These are phyloP conservation scores for Artibeus lituratus DNA, from an alignment of 2,797 vertebrate species.

Conservation along the genomic window DNA sequence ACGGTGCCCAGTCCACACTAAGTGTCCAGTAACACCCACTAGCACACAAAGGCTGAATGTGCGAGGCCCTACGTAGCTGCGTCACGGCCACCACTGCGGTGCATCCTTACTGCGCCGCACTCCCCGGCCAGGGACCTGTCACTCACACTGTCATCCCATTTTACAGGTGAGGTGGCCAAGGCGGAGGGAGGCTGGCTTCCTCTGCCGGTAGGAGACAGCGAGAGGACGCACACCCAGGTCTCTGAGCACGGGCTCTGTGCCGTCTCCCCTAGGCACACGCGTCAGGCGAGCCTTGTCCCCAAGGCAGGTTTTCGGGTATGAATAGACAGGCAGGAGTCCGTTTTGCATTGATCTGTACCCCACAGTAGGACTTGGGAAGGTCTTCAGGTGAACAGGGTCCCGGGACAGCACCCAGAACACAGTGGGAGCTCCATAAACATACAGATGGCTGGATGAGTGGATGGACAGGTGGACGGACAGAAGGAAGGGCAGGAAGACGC, in stretches of 20 bases:
- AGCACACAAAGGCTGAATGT: not conserved
- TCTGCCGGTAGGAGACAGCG: not conserved
- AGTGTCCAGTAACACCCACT: too few relatives aligned
- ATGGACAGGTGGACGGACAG: not conserved
- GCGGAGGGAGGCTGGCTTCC: not conserved
- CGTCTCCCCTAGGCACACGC: not conserved
- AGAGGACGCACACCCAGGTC: not conserved
- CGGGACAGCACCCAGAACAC: not conserved
- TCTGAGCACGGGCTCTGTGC: not conserved
- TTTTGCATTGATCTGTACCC: not conserved
- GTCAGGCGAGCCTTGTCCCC: not conserved
- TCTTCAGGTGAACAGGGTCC: not conserved
- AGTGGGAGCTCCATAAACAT: not conserved
- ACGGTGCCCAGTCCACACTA: not conserved
- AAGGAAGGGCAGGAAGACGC: not conserved
- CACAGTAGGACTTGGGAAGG: not conserved
- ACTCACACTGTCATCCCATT: not conserved
- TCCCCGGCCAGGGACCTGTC: too few relatives aligned
- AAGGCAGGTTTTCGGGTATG: not conserved
- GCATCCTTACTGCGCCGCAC: not conserved
- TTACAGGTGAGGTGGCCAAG: not conserved
- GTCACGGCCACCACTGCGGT: not conserved
- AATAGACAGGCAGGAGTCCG: not conserved
- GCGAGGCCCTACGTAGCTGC: accelerated
- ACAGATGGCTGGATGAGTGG: not conserved